Conservation (phyloP, 30 jellyfish, hydroid and myxozoan species). For the Sanderia malayensis region DNA sequence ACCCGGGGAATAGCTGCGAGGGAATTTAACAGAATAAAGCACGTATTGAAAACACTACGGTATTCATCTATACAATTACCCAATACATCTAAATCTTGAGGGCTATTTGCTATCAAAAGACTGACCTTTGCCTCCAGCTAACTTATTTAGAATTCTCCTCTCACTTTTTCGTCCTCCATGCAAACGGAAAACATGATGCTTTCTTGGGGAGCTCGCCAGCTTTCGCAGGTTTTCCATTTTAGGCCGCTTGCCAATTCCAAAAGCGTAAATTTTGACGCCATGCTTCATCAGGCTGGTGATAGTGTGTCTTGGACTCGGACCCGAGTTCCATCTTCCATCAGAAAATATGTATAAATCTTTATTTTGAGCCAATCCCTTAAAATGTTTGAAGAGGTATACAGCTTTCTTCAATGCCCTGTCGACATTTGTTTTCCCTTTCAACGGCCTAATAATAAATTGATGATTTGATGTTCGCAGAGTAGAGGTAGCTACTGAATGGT, state of each 20-base stretch:
- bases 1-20: too few species aligned
- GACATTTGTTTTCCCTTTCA: constrained; percentile 26
- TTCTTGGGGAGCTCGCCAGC: background rate
- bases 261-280: constrained; percentile 5
- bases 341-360: constrained; percentile 18
- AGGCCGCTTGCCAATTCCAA: constrained; percentile 18
- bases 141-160: background rate
- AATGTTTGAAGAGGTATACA: constrained; percentile 3
- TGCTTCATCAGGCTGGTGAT: background rate
- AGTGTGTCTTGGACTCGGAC: background rate
- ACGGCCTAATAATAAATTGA: too few species aligned
- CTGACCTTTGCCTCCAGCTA: background rate
- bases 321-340: constrained; percentile 33
- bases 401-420: constrained; percentile 20
- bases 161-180: background rate
- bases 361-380: constrained; percentile 14
- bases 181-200: background rate
- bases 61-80: too few species aligned
- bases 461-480: too few species aligned
- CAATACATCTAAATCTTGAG: too few species aligned
- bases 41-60: too few species aligned
- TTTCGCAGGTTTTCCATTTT: background rate
- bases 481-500: too few species aligned
- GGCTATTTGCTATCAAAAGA: background rate
- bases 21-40: too few species aligned